Evolutionary conservation across 2,888 invertebrate species (phyloP).

Genomic region (Mimachlamys varia): DNA sequence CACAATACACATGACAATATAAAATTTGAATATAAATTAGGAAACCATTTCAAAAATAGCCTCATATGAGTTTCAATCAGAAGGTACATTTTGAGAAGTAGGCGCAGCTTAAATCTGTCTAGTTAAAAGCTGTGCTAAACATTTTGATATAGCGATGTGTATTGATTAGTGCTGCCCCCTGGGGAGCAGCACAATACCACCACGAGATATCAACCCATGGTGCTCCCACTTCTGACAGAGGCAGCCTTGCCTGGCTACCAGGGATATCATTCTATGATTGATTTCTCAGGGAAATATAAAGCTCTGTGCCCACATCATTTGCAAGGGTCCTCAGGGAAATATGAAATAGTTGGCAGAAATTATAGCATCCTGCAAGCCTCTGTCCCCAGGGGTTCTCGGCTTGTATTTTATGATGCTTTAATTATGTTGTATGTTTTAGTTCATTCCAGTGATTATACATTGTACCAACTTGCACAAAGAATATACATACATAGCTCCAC

Average conservation of each 20-base stretch:
- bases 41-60: neutral
- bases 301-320: slow-evolving; percentile 49
- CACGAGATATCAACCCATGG: slow-evolving; percentile 36
- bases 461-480: neutral
- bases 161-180: neutral
- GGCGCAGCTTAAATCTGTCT: slow-evolving; percentile 3
- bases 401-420: slow-evolving; percentile 46
- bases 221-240: slow-evolving; percentile 5
- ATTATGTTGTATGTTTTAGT: slow-evolving; percentile 31
- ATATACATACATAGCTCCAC: neutral
- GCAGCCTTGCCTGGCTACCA: slow-evolving; percentile 18
- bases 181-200: slow-evolving; percentile 23
- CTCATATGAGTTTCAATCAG: neutral
- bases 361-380: slow-evolving; percentile 48
- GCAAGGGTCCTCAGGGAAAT: slow-evolving; percentile 47
- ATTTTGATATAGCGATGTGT: slow-evolving; percentile 27
- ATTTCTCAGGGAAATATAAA: slow-evolving; percentile 32
- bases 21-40: neutral
- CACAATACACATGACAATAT: neutral
- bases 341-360: slow-evolving; percentile 52
- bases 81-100: neutral
- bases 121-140: neutral
- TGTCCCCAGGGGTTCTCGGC: slow-evolving; percentile 43
- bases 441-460: slow-evolving; percentile 34
- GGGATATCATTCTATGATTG: slow-evolving; percentile 12